Conservation (phyloP, 2,113 vertebrate genomes). For the Galbula dea region DNA sequence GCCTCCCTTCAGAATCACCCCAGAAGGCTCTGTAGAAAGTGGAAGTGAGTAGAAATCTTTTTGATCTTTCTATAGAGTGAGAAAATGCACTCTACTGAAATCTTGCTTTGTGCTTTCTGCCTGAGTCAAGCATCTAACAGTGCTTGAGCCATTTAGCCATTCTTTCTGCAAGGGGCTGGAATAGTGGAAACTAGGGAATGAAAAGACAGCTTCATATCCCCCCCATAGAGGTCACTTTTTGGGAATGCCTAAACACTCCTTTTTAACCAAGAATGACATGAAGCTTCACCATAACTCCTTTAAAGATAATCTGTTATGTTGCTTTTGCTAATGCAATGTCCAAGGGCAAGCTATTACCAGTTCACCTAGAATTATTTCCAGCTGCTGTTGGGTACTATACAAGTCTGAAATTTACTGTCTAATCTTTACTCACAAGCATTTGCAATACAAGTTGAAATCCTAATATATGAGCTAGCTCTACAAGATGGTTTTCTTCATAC, state of each 20-base stretch:
- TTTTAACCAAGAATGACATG: not conserved
- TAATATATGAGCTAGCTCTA: not conserved
- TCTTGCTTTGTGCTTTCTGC: not conserved
- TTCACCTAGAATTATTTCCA: not conserved
- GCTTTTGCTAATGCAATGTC: not conserved
- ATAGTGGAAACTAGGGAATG: not conserved
- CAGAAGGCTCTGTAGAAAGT: conserved; percentile 10
- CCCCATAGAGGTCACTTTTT: not conserved
- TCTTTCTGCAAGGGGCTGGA: not conserved
- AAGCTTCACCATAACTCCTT: not conserved
- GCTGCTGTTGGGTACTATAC: not conserved
- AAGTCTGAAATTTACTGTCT: not conserved
- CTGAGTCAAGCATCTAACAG: not conserved
- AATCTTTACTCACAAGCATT: not conserved
- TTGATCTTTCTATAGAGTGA: conserved; percentile 45
- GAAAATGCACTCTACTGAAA: conserved; percentile 19
- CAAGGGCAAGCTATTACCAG: not conserved
- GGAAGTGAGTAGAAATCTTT: conserved; percentile 23
- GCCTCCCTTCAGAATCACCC: not conserved
- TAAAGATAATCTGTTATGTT: not conserved
- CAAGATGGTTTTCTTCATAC: not conserved
- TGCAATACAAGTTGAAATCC: not conserved
- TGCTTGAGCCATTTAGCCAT: not conserved
- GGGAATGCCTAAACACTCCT: not conserved
- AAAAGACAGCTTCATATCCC: not conserved